Base-by-base conservation (phyloP, 2,888 invertebrate genomes). In the Drosophila anomalata region DNA sequence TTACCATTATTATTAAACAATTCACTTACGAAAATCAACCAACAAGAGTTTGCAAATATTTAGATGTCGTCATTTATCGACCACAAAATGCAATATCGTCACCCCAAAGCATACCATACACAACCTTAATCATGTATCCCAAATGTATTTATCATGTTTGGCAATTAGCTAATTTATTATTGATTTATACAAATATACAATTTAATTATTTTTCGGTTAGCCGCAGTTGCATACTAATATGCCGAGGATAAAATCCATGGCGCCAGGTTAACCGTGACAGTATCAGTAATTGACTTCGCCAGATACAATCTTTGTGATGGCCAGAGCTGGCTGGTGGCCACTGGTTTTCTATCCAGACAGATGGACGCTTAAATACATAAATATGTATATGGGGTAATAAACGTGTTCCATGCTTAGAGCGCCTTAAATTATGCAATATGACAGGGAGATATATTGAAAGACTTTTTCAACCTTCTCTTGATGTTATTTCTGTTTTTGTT, bases 361-460 rank as follows among this genome's bases (percentile, higher is more conserved):
- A 69, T 20, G 56, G 46, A 41, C 31, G 41, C 41, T 36, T 24
- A 47, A 42, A 53, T 33, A 48, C 44, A 44, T 31, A 46, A 39
- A 47, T 50, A 67, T 53, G 46, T 44, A 51, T 39, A 53, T 33
- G 48, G 20, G 52, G 26, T 56, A 61, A 68, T 58, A 59, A 61
- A 67, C 33, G 51, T 58, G 58, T 31, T 47, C 39, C 36, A 53
- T 68, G 47, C 53, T 42, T 22, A 31, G 39, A 54, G 44, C 29
- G 47, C 31, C 54, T 62, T 67, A 68, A 73, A 73, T 78, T 79
- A 81, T 69, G 60, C 78, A 69, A 77, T 65, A 75, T 51, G 66
- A 50, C 65, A 63, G 53, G 56, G 60, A 44, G 63, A 46, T 63
- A 67, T 79, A 84, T 81, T 79, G 77, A 85, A 78, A 67, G 61